Base-by-base conservation (phyloP, 2,888 invertebrate species). In the Tetanocera ferruginea region DNA sequence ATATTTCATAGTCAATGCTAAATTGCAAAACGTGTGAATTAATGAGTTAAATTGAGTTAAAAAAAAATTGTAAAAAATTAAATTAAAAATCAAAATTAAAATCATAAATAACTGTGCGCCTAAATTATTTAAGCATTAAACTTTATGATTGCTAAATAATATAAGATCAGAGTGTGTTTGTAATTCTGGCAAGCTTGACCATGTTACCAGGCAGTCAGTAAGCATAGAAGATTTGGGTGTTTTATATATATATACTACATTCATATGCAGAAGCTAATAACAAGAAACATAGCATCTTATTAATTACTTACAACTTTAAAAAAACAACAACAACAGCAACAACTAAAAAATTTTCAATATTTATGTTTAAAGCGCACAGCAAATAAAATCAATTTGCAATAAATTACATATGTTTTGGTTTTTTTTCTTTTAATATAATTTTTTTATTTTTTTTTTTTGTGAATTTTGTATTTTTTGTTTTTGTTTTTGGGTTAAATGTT, bases 361-460 rank as follows among this genome's bases (percentile, higher is more conserved):
- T n/a, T n/a, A n/a, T n/a, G n/a, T n/a, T 8, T 51, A 69, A 25
- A 49, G 34, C 31, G n/a, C 14, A 8, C 49, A 14, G 49, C 49
- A 37, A 60, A 17, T 14, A 52, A 64, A 64, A 74, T 74, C 66
- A 64, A 66, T 74, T 74, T 64, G 34, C 74, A 74, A 52, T 64
- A 66, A 74, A 52, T 74, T 74, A 66, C 66, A 34, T 66, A 66
- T 37, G n/a, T 37, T 51, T 25, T 11, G 43, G 6, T 43, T 34
- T 34, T 37, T 37, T n/a, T 37, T 34, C 5, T 34, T 31, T 34
- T 31, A 37, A 64, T 31, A 57, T n/a, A 34, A 37, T 83, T 83
- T 84, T 83, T 83, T 83, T 83, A 85, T 83, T 82, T 84, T 80
- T 82, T 81, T n/a, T n/a, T n/a, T n/a, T n/a, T n/a, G n/a, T n/a